Conservation (phyloP, 2,797 vertebrate species). For the Chrosomus eos region DNA sequence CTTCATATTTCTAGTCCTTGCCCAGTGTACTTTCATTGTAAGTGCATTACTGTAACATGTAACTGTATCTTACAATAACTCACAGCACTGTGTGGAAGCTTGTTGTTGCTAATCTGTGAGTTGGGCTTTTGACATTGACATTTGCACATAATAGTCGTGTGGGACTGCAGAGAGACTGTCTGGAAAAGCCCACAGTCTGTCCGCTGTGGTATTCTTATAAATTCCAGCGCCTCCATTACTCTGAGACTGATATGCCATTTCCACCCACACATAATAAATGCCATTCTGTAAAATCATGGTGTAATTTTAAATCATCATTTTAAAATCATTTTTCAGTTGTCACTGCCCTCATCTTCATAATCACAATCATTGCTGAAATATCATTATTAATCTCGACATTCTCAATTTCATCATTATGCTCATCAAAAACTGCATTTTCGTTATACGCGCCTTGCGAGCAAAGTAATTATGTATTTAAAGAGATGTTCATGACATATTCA, state of each 20-base stretch:
- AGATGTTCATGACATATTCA: not conserved
- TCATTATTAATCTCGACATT: not conserved
- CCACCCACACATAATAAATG: not conserved
- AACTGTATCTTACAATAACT: not conserved
- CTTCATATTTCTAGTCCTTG: not conserved
- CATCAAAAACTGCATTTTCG: not conserved
- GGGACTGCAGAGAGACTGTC: slow-evolving; percentile 21
- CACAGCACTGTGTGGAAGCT: not conserved
- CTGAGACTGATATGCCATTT: slow-evolving; percentile 19
- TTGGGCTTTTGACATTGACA: slow-evolving; percentile 22
- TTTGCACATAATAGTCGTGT: slow-evolving; percentile 35
- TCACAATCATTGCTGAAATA: not conserved
- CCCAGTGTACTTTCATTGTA: not conserved
- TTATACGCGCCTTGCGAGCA: not conserved
- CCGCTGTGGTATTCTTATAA: slow-evolving; percentile 37
- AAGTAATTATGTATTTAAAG: not conserved
- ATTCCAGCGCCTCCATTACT: slow-evolving; percentile 19
- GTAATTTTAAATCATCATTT: not conserved
- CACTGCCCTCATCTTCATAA: not conserved
- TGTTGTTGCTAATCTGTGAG: not conserved
- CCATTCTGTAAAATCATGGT: not conserved
- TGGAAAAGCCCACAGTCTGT: slow-evolving; percentile 28
- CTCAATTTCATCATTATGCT: not conserved
- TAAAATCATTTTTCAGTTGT: not conserved
- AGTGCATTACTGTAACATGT: not conserved